A percentile compares a stretch with the other conserved stretches of the same genome.
Conservation (phyloP, 2,113 vertebrate genomes). For the Amphiprion percula region DNA sequence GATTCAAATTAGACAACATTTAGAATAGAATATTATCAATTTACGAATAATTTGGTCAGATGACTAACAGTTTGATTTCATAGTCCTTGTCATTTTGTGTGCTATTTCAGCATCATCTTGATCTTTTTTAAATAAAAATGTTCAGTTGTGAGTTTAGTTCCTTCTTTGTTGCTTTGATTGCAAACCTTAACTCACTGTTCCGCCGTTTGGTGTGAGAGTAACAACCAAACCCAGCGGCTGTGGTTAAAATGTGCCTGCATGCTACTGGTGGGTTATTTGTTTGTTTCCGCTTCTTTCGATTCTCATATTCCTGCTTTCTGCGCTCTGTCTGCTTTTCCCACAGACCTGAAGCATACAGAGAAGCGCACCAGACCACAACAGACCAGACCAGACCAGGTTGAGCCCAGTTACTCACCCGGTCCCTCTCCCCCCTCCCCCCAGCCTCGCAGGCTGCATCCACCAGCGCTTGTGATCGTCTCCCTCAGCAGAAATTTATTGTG, state of each 20-base stretch:
- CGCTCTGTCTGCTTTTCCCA: constrained; percentile 23
- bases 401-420: constrained; percentile 24
- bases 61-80: no score
- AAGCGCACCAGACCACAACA: constrained; percentile 50
- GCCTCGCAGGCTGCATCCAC: constrained; percentile 47
- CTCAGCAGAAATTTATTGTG: constrained; percentile 52
- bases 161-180: neutral
- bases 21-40: no score
- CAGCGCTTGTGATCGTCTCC: constrained; percentile 14
- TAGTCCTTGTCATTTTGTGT: no score
- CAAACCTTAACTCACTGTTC: neutral
- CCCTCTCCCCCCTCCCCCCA: constrained; percentile 18
- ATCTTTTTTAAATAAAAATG: no score
- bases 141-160: neutral
- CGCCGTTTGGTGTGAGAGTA: neutral
- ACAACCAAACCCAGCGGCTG: constrained; percentile 15
- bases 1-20: no score
- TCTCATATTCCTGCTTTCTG: constrained; percentile 1
- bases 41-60: no score
- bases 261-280: neutral
- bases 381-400: constrained; percentile 43
- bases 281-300: neutral
- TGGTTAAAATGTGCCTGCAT: constrained; percentile 24
- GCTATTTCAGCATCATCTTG: no score
- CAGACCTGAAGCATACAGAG: constrained; percentile 67